A percentile compares a stretch with the other conserved stretches of the same genome.
phyloP scores from a whole-genome alignment of 1,140 invertebrate genomes.

The Condylostylus longicornis region DNA sequence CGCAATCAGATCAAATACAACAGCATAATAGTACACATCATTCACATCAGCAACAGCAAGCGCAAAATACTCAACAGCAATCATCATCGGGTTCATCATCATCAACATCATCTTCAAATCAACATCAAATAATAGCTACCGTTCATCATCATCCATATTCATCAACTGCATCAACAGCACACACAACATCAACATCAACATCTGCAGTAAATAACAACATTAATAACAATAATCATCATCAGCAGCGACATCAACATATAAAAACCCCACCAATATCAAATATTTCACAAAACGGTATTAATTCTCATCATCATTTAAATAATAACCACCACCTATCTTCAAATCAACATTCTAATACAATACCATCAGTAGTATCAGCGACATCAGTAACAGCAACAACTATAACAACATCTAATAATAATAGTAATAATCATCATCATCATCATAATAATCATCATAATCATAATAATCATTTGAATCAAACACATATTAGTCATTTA shows the following conservation, averaged over 20 bases:
- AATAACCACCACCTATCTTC: too few species aligned
- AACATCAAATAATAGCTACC: slow-evolving; percentile 28
- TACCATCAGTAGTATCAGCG: slow-evolving; percentile 3
- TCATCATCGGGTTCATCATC: slow-evolving; percentile 10
- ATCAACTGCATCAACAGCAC: slow-evolving; percentile 10
- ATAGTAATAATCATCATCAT: slow-evolving; percentile 5
- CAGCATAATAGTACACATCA: too few species aligned
- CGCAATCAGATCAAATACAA: too few species aligned
- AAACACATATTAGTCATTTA: slow-evolving; percentile 10
- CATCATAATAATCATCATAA: slow-evolving; percentile 4
- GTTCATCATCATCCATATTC: slow-evolving; percentile 20
- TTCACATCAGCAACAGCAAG: slow-evolving; percentile 11
- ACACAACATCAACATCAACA: slow-evolving; percentile 14
- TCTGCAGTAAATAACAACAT: slow-evolving; percentile 7
- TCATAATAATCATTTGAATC: slow-evolving; percentile 5
- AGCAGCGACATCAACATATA: slow-evolving; percentile 1
- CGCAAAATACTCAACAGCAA: slow-evolving; percentile 12
- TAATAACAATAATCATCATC: slow-evolving; percentile 5
- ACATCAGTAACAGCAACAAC: slow-evolving; percentile 3
- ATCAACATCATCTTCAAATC: slow-evolving; percentile 17
- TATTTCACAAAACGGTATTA: too few species aligned
- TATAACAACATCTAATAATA: slow-evolving; percentile 8
- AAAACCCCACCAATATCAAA: too few species aligned
- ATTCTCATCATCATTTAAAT: too few species aligned
- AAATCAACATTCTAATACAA: too few species aligned